Evolutionary conservation across 64 coral and sea anemone species (phyloP), one percentile per base, ranked within the genome.

Genomic region (Hydrozoanthus tunicans): DNA sequence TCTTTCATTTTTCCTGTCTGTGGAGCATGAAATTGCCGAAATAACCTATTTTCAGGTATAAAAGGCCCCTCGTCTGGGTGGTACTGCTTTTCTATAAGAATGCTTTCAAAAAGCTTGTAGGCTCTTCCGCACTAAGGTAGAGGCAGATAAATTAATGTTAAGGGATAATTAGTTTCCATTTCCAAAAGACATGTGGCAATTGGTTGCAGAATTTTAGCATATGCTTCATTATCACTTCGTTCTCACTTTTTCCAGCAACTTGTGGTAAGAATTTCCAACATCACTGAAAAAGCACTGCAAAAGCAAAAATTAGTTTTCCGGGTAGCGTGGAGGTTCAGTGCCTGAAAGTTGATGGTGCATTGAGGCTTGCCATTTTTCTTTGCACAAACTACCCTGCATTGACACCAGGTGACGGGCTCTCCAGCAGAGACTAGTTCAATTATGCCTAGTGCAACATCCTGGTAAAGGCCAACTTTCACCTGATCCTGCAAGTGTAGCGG

Each of bases 1-100:
- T 92, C 80, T 72, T 92, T 83, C 69, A 92, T 84, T 83, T 63
- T 70, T 17, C 52, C 55, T 75, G 90, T 92, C 59, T 92, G 80
- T 43, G 90, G 90, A 3, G 79, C 53, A 53, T 84, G 70, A 77
- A 79, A 91, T 83, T 91, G 90, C 64, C 51, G 67, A 83, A 91
- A 91, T 79, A 93, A 93, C 7, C 81, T 27, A 61, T 80, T 86
- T 86, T 86, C 82, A 20, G 81, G 91, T 7, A 78, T 79, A 20
- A 64, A 62, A 67, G 72, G 20, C 53, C 58, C 57, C 8, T 70
- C 79, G 60, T 62, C 77, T 66, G 90, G 77, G 23, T 78, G 58
- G 78, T 86, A 92, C 8, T 73, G 79, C 15, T 77, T 69, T n/a
- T 86, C 62, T 20, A 57, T 58, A 26, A 93, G 15, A 61, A 93